phyloP scores from a whole-genome alignment of 2,888 invertebrate species.

The Cecidostiba fungosa region DNA sequence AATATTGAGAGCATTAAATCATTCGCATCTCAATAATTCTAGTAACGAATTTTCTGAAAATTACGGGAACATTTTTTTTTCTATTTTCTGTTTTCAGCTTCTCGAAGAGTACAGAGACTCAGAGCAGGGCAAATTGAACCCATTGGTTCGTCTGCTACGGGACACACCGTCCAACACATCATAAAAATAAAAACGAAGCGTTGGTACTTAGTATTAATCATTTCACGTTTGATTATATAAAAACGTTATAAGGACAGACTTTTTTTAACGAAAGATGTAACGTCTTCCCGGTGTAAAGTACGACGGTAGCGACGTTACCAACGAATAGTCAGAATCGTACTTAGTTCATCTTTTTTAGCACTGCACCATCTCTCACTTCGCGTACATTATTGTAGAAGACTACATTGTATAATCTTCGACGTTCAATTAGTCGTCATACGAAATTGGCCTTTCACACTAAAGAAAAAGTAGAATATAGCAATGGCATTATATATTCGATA shows the following conservation, averaged over 20 bases:
- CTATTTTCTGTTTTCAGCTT: conserved; percentile 78
- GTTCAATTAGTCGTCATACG: not conserved
- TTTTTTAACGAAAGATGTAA: not conserved
- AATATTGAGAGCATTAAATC: too few relatives aligned
- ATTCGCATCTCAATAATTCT: too few relatives aligned
- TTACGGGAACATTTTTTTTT: conserved; percentile 11
- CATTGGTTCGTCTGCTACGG: conserved; percentile 81
- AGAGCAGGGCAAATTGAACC: conserved; percentile 81
- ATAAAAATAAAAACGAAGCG: not conserved
- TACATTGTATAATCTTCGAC: not conserved
- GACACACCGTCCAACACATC: conserved; percentile 34
- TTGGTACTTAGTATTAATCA: not conserved
- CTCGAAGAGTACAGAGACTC: conserved; percentile 83
- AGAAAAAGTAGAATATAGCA: conserved; percentile 4
- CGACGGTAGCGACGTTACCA: conserved; percentile 22
- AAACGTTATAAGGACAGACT: not conserved
- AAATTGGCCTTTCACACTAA: conserved; percentile 14
- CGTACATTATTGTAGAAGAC: not conserved
- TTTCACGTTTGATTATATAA: not conserved
- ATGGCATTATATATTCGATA: conserved; percentile 23
- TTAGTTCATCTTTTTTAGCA: conserved; percentile 30
- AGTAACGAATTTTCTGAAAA: not conserved
- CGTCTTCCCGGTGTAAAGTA: not conserved
- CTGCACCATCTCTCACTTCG: not conserved
- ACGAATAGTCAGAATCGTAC: conserved; percentile 51